These are phyloP conservation scores for Argyresthia albistria DNA, from an alignment of 2,888 invertebrate genomes.

Conservation along the genomic window DNA sequence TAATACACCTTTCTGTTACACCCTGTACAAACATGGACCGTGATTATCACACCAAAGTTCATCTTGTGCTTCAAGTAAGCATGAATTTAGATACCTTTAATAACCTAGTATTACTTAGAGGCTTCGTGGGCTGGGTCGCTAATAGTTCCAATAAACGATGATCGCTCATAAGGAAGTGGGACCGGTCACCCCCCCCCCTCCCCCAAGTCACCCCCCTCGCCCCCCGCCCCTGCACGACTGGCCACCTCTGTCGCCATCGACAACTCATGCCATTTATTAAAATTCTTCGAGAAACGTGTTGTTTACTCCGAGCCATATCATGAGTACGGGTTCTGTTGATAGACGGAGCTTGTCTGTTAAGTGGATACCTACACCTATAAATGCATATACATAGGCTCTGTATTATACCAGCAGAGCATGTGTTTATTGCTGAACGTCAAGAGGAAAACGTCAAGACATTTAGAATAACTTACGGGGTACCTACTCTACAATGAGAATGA, in stretches of 20 bases:
- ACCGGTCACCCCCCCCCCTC: constrained; percentile 43
- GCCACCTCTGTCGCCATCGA: constrained; percentile 30
- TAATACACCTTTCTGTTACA: too few relatives aligned
- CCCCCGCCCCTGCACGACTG: constrained; percentile 18
- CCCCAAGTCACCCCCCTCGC: constrained; percentile 21
- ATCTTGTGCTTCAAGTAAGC: too few relatives aligned
- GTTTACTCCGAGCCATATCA: background rate
- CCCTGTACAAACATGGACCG: too few relatives aligned
- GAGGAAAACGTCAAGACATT: too few relatives aligned
- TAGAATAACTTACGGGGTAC: too few relatives aligned
- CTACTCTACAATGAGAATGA: too few relatives aligned
- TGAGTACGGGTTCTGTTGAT: background rate
- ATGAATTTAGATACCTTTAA: background rate
- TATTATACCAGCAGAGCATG: too few relatives aligned
- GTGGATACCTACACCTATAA: too few relatives aligned
- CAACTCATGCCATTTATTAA: constrained; percentile 52
- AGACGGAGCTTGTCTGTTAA: background rate
- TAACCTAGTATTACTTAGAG: background rate
- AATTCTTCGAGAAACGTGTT: constrained; percentile 26
- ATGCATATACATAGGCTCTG: too few relatives aligned
- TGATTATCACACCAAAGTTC: too few relatives aligned
- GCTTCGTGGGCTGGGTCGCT: constrained; percentile 19
- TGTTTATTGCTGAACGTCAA: too few relatives aligned
- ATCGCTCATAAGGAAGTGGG: constrained; percentile 45
- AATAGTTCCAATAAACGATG: constrained; percentile 47